Percentiles rank a stretch among this genome's conserved stretches.
Conservation (phyloP, 2,797 vertebrate species). For the Macrochelys suwanniensis region DNA sequence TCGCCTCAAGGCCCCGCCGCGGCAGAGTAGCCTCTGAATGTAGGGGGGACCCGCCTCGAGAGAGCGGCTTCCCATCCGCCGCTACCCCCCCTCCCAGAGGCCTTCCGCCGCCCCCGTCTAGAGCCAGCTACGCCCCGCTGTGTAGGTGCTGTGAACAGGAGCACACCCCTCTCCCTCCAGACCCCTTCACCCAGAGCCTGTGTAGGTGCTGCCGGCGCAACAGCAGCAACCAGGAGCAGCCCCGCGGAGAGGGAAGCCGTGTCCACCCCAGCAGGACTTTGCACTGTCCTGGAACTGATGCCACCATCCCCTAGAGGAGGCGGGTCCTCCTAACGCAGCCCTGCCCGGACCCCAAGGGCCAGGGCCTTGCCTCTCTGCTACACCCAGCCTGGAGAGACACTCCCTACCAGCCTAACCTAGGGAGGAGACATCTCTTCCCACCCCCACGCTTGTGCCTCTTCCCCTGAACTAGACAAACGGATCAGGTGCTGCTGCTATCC, state of each 20-base stretch:
- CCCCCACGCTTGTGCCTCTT: not conserved
- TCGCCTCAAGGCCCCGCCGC: not conserved
- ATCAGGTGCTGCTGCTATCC: slow-evolving; percentile 4
- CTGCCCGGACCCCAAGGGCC: not conserved
- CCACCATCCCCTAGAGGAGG: not conserved
- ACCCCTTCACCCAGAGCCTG: not conserved
- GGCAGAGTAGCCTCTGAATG: not conserved
- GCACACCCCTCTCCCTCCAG: not conserved
- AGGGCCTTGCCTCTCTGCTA: not conserved
- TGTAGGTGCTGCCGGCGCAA: no score
- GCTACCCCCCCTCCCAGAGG: fast-evolving
- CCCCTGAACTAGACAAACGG: not conserved
- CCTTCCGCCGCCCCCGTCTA: not conserved
- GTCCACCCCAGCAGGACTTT: no score
- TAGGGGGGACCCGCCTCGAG: not conserved
- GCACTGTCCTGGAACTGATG: no score
- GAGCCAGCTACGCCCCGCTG: not conserved
- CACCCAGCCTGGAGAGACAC: no score
- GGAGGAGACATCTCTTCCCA: not conserved
- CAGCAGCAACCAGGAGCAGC: not conserved
- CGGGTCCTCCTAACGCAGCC: not conserved
- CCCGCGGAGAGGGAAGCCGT: not conserved
- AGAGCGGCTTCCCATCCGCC: not conserved
- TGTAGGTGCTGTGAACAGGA: not conserved
- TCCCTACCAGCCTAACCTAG: not conserved